phyloP scores from a whole-genome alignment of 1,140 invertebrate genomes.

The Sycophila sp. region DNA sequence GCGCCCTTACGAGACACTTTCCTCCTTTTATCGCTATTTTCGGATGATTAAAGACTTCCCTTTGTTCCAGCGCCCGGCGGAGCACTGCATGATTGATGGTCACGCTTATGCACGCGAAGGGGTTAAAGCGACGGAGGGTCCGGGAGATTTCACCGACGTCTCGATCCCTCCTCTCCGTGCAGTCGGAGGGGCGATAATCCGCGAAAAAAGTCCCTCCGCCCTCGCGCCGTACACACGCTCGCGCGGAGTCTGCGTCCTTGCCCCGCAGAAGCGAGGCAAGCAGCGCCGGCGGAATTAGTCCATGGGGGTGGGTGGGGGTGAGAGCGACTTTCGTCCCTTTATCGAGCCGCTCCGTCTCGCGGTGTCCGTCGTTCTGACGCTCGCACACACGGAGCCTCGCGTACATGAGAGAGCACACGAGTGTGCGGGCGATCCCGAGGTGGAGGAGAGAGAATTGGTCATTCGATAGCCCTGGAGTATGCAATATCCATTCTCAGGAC shows the following conservation, averaged over 20 bases:
- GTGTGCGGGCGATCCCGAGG: background rate
- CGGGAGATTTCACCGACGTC: no score
- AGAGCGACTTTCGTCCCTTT: slow-evolving; percentile 11
- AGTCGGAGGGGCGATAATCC: slow-evolving; percentile 9
- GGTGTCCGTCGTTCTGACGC: no score
- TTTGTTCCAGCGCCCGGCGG: background rate
- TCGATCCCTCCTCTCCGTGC: no score
- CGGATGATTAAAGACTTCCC: slow-evolving; percentile 1
- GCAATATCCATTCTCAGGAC: slow-evolving; percentile 29
- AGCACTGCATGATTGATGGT: slow-evolving; percentile 4
- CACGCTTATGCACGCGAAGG: background rate
- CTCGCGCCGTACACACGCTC: background rate
- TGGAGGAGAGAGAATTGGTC: slow-evolving; percentile 18
- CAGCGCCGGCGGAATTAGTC: slow-evolving; percentile 35
- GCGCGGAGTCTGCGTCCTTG: background rate
- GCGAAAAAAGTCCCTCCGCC: background rate
- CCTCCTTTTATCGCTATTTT: background rate
- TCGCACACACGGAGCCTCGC: no score
- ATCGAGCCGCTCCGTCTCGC: slow-evolving; percentile 32
- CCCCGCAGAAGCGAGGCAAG: slow-evolving; percentile 35
- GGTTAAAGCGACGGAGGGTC: background rate
- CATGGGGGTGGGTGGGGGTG: background rate
- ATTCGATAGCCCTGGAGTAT: slow-evolving; percentile 32
- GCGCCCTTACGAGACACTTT: background rate
- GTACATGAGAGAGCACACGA: no score